These are phyloP conservation scores for Pterostichus niger DNA, from an alignment of 2,888 invertebrate species.

Conservation along the genomic window DNA sequence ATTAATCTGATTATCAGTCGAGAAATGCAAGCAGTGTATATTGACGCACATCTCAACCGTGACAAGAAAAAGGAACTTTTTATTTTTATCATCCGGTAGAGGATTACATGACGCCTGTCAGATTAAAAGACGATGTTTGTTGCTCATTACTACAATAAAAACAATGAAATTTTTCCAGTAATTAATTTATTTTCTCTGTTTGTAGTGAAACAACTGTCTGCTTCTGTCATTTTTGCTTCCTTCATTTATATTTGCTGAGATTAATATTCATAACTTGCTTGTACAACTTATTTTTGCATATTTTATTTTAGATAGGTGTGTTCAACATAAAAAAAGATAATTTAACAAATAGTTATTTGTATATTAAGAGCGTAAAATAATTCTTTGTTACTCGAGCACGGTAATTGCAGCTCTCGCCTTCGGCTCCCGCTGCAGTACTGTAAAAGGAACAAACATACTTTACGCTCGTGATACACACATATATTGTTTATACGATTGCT, in stretches of 20 bases:
- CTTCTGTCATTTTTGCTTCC: background rate
- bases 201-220: slow-evolving; percentile 27
- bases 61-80: slow-evolving; percentile 48
- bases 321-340: background rate
- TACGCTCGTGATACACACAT: no score
- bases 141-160: slow-evolving; percentile 59
- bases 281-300: background rate
- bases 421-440: no score
- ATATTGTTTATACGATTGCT: no score
- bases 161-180: slow-evolving; percentile 51
- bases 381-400: no score
- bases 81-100: slow-evolving; percentile 55
- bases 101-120: slow-evolving; percentile 58
- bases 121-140: slow-evolving; percentile 59
- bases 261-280: background rate
- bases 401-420: no score
- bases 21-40: slow-evolving; percentile 39
- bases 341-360: no score
- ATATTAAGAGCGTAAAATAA: no score
- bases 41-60: slow-evolving; percentile 46
- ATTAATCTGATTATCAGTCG: slow-evolving; percentile 43
- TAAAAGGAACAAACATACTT: no score
- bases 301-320: background rate
- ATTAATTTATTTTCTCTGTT: slow-evolving; percentile 57
- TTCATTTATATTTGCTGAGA: slow-evolving; percentile 3